phyloP scores from a whole-genome alignment of 2,113 vertebrate species.

The Triplophysa rosa region DNA sequence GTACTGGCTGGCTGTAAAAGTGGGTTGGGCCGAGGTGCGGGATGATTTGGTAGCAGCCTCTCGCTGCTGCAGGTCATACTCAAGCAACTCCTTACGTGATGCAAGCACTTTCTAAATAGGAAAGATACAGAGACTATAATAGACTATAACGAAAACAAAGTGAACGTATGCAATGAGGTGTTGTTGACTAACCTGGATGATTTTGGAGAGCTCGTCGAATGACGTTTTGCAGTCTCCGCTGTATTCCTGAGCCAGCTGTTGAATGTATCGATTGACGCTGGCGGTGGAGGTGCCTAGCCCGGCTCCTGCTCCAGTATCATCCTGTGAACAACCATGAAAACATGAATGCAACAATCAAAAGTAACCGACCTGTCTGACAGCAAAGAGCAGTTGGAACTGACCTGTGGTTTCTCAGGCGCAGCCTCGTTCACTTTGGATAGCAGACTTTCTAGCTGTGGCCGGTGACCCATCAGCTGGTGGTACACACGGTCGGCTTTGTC shows the following conservation, averaged over 20 bases:
- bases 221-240: conserved; percentile 98
- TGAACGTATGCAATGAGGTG: background rate
- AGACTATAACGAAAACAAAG: background rate
- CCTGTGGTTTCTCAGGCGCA: conserved; percentile 96
- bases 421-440: conserved; percentile 97
- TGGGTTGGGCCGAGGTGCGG: conserved; percentile 84
- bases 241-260: conserved; percentile 96
- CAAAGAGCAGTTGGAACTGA: conserved; percentile 56
- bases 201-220: conserved; percentile 97
- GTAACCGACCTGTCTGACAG: background rate
- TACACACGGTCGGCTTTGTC: conserved; percentile 98
- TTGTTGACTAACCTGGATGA: conserved; percentile 85
- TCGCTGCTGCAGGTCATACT: conserved; percentile 95
- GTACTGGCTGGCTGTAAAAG: conserved; percentile 95
- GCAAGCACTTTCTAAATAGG: conserved; percentile 92
- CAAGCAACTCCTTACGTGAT: conserved; percentile 95
- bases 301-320: conserved; percentile 85
- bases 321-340: conserved; percentile 69
- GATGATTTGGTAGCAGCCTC: conserved; percentile 95
- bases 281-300: conserved; percentile 90
- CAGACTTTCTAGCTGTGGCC: conserved; percentile 92
- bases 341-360: background rate
- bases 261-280: conserved; percentile 96
- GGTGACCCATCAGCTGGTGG: conserved; percentile 97
- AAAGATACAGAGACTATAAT: background rate